Base-by-base conservation (phyloP, 2,888 invertebrate genomes). In the Sclerodermus sp. region DNA sequence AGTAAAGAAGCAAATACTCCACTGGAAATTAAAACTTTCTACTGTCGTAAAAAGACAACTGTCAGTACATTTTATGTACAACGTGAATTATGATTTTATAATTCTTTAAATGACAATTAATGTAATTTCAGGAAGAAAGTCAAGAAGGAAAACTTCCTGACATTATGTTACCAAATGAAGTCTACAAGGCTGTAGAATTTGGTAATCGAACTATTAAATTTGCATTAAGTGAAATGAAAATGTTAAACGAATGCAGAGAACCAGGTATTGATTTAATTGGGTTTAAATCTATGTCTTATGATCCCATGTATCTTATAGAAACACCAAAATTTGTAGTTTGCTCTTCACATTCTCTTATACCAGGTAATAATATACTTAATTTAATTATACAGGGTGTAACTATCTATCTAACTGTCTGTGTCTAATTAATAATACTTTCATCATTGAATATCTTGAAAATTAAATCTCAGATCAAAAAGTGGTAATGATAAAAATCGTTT, bases 181-280 rank as follows among this genome's bases (percentile, higher is more conserved):
- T 53, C n/a, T 10, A 30, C 29, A 48, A 45, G 4, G 45, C 13
- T 31, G 42, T 37, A 45, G 6, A 12, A 41, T 59, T 37, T 15
- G 65, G 64, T 9, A 15, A 12, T 3, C 39, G 13, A 31, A 34
- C 29, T n/a, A 62, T 67, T 29, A 41, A 5, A 31, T 65, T 67
- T 23, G 40, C 42, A 1, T n/a, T 6, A 18, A 40, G 34, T 4
- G 67, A 67, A 58, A 14, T 50, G 1, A 29, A 9, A 12, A n/a
- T 1, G 6, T 32, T 64, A 9, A 13, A 38, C 6, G 10, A 16
- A 3, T 16, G 42, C 1, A 23, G 39, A 4, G 14, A 47, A 16
- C 45, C 43, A 14, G 62, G 64, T 36, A 62, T 67, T 13, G 52
- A 58, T 38, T 17, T 67, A 34, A 50, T 67, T 15, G 62, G 61